Percentiles rank a stretch among this genome's conserved stretches.
These are phyloP conservation scores for Speoplatyrhinus poulsoni DNA, from an alignment of 2,113 vertebrate genomes.

Conservation along the genomic window DNA sequence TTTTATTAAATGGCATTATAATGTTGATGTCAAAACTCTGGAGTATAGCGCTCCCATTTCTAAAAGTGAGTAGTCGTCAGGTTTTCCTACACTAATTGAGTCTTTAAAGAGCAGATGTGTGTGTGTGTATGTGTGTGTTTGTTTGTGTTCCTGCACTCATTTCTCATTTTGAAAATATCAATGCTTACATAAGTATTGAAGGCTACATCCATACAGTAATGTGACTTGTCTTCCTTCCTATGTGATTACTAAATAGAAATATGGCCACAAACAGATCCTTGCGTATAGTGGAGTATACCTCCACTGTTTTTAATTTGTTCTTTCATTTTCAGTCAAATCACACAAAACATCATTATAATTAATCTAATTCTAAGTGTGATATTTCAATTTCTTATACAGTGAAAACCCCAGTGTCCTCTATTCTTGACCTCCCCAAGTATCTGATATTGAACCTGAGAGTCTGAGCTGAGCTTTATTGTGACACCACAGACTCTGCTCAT, in stretches of 20 bases:
- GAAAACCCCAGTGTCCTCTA: neutral
- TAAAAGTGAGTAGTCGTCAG: constrained; percentile 67
- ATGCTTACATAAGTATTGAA: too few relatives aligned
- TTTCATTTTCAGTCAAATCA: too few relatives aligned
- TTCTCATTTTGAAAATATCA: neutral
- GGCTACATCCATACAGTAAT: too few relatives aligned
- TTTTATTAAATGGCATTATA: constrained; percentile 66
- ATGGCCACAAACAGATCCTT: neutral
- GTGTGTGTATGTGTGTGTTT: constrained; percentile 26
- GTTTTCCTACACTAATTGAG: constrained; percentile 64
- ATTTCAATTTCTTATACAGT: too few relatives aligned
- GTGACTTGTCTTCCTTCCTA: too few relatives aligned
- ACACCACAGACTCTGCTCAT: too few relatives aligned
- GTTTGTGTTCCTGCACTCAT: neutral
- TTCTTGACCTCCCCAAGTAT: neutral
- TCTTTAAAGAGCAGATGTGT: constrained; percentile 52
- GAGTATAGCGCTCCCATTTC: constrained; percentile 43
- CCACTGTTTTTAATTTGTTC: too few relatives aligned
- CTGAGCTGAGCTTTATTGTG: neutral
- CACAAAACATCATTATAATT: too few relatives aligned
- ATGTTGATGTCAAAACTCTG: constrained; percentile 51
- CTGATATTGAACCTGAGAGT: neutral
- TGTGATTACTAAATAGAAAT: neutral
- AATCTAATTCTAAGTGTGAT: too few relatives aligned
- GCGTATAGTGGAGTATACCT: too few relatives aligned